Evolutionary conservation across 2,888 invertebrate genomes (phyloP), one percentile per base, ranked within the genome.

Genomic region (Ephialtes manifestator): DNA sequence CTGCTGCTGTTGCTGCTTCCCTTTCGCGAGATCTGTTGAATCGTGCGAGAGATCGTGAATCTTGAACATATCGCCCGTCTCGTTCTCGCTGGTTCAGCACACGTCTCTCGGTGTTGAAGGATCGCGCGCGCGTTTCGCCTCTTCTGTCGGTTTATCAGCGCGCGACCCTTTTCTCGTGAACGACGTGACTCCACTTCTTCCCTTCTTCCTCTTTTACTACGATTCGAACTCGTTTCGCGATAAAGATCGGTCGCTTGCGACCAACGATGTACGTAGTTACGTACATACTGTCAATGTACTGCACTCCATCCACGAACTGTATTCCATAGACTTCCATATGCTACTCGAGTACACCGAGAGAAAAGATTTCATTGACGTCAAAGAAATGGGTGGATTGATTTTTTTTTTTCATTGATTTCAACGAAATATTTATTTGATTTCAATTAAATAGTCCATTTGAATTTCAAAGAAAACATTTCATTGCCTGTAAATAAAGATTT

Each of bases 141-240:
- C 60, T 24, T 63, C 48, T 18, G 70, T 68, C 77, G 77, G 67
- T 68, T 68, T 68, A 71, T 78, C 63, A 63, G 43, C 77, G 11
- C 68, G 72, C 58, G 58, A 74, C 58, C 72, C 72, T 74, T 74
- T 60, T 74, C 72, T 74, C 72, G 72, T 65, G 31, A 51, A 63
- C 55, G 51, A 76, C 70, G 60, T 51, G 70, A 71, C 70, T 71
- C 35, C 24, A 10, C 71, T 35, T 48, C 60, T 51, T 51, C 58
- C 51, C 60, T 70, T 35, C n/a, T 48, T 72, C 63, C 39, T 53
- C 67, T 39, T 75, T 65, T 55, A 63, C 90, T 82, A 72, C 86
- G 89, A 90, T 90, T 63, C 88, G 87, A 90, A 90, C 90, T 87
- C 83, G 90, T 90, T 90, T 78, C 71, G n/a, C 74, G 90, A 90